Conservation (phyloP, 2,113 vertebrate species). For the Toxotes chatareus region DNA sequence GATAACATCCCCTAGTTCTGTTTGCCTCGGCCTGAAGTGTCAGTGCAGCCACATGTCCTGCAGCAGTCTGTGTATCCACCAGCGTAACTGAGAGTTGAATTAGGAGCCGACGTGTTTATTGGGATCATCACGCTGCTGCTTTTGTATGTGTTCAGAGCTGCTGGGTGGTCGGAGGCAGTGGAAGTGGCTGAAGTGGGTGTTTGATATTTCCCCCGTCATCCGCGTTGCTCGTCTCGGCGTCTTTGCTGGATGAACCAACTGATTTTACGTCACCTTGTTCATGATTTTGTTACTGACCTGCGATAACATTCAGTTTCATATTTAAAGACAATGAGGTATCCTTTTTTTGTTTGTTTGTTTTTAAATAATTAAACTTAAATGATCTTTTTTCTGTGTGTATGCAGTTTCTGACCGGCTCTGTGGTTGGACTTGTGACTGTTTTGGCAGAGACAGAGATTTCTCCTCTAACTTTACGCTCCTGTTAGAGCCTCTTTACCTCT, state of each 20-base stretch:
- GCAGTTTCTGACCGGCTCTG: conserved; percentile 70
- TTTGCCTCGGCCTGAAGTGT: conserved; percentile 5
- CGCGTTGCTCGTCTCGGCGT: not conserved
- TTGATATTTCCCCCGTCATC: not conserved
- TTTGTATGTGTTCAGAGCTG: conserved; percentile 38
- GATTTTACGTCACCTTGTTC: conserved; percentile 15
- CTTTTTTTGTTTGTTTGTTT: not conserved
- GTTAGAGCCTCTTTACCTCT: not conserved
- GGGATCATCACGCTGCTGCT: conserved; percentile 45
- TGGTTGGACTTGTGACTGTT: conserved; percentile 47
- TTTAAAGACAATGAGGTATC: not conserved
- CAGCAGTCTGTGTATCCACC: not conserved
- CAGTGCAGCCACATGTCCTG: conserved; percentile 8
- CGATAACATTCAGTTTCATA: conserved; percentile 1
- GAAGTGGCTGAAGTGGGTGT: conserved; percentile 16
- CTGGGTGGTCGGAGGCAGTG: conserved; percentile 13
- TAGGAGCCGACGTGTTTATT: not conserved
- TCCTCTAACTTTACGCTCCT: conserved; percentile 23
- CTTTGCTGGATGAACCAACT: not conserved
- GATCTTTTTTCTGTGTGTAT: not conserved
- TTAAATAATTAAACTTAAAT: not conserved
- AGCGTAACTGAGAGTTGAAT: conserved; percentile 1
- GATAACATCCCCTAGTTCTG: not conserved
- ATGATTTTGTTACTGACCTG: not conserved
- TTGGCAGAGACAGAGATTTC: conserved; percentile 43